Conservation (phyloP, 92 coral and sea anemone species). For the Parazoanthus swiftii region DNA sequence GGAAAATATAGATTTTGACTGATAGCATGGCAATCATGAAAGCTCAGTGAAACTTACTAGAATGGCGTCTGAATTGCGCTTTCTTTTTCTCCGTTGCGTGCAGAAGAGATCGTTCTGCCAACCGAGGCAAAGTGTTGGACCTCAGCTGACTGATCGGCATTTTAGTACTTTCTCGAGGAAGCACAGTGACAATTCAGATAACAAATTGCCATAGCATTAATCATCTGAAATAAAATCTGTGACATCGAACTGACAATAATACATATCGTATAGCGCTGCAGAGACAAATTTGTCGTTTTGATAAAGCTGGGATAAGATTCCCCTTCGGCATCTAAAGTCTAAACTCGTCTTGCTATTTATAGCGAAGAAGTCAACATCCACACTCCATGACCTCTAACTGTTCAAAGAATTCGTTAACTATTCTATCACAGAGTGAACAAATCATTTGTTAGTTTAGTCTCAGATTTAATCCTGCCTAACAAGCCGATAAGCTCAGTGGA, state of each 20-base stretch:
- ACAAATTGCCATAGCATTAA: slow-evolving; percentile 34
- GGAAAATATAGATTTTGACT: neutral
- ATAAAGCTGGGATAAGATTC: slow-evolving; percentile 8
- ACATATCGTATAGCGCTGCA: slow-evolving; percentile 12
- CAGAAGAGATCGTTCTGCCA: neutral
- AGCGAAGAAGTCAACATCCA: slow-evolving; percentile 7
- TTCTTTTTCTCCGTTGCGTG: neutral
- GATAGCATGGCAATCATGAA: neutral
- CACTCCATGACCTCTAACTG: slow-evolving; percentile 9
- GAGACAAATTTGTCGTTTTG: slow-evolving; percentile 13
- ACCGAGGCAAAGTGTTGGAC: slow-evolving; percentile 15
- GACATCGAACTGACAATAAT: slow-evolving; percentile 29
- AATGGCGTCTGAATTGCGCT: neutral
- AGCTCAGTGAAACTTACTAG: neutral
- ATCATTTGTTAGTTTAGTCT: slow-evolving; percentile 2
- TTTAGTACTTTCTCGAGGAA: slow-evolving; percentile 18
- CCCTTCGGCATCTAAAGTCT: slow-evolving; percentile 11
- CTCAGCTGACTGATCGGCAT: slow-evolving; percentile 6
- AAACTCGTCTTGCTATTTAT: neutral
- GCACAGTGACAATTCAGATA: slow-evolving; percentile 5
- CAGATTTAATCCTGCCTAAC: slow-evolving; percentile 29
- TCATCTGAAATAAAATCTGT: slow-evolving; percentile 8
- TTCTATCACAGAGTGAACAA: slow-evolving; percentile 5
- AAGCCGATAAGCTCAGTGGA: slow-evolving; percentile 34
- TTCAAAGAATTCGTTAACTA: slow-evolving; percentile 4